These are phyloP conservation scores for Acronicta psi DNA, from an alignment of 2,888 invertebrate genomes.

Conservation along the genomic window DNA sequence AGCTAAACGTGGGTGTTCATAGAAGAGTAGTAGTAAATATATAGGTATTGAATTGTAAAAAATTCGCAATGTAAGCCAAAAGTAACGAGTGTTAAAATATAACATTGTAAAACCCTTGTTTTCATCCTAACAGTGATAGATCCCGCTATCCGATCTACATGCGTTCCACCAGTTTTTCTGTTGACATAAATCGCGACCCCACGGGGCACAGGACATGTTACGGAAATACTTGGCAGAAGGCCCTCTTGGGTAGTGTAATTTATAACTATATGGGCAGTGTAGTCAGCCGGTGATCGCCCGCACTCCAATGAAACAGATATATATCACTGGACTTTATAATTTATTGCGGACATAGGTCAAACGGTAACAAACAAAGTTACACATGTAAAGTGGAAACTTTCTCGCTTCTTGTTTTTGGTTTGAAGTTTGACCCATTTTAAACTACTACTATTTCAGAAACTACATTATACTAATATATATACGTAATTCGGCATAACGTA, in stretches of 20 bases:
- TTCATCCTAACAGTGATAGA: slow-evolving; percentile 55
- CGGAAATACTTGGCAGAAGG: slow-evolving; percentile 77
- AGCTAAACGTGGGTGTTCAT: no score
- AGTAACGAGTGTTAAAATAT: background rate
- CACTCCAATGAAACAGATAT: slow-evolving; percentile 55
- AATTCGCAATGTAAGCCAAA: no score
- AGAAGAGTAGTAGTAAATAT: no score
- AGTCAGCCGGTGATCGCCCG: slow-evolving; percentile 50
- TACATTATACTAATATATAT: no score
- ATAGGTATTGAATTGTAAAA: no score
- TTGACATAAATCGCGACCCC: slow-evolving; percentile 81
- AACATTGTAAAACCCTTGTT: slow-evolving; percentile 2
- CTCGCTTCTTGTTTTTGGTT: slow-evolving; percentile 7
- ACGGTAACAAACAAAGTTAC: slow-evolving; percentile 51
- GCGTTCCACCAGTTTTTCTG: slow-evolving; percentile 75
- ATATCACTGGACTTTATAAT: slow-evolving; percentile 57
- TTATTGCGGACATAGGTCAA: slow-evolving; percentile 56
- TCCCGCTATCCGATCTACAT: slow-evolving; percentile 52
- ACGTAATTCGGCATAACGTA: no score
- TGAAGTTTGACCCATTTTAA: background rate
- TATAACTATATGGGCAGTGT: slow-evolving; percentile 67
- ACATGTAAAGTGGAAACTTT: slow-evolving; percentile 28
- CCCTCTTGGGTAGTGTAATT: slow-evolving; percentile 75
- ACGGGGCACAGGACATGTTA: slow-evolving; percentile 62
- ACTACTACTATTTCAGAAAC: background rate